Evolutionary conservation across 2,113 vertebrate species (phyloP).

Genomic region (Petrocephalus microphthalmus): DNA sequence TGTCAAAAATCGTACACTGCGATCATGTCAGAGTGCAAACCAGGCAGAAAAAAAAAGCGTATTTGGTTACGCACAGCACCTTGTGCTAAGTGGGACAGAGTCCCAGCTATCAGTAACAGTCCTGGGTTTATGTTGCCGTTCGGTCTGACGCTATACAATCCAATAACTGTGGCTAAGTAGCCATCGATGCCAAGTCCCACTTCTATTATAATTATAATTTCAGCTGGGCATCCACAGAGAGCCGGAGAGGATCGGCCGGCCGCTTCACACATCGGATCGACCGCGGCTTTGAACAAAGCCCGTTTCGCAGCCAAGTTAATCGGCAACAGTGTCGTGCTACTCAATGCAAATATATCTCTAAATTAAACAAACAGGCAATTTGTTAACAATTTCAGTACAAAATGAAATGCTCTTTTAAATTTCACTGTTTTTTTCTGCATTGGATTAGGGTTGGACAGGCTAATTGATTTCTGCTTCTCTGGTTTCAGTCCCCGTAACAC

Average conservation of each 20-base stretch:
- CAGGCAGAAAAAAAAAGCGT: background rate
- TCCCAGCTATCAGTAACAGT: background rate
- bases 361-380: constrained; percentile 51
- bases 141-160: background rate
- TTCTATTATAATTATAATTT: constrained; percentile 1
- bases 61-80: background rate
- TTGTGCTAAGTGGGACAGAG: background rate
- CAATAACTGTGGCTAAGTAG: constrained; percentile 5
- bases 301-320: background rate
- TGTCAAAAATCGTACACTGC: constrained; percentile 3
- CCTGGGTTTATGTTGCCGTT: background rate
- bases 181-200: background rate
- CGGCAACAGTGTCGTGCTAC: background rate
- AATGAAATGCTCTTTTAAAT: constrained; percentile 62
- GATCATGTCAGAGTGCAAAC: background rate
- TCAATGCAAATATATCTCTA: constrained; percentile 42
- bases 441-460: constrained; percentile 58
- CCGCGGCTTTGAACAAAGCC: background rate
- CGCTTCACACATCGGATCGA: background rate
- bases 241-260: background rate
- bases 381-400: constrained; percentile 58
- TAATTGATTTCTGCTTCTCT: constrained; percentile 66
- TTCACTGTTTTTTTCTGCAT: constrained; percentile 53
- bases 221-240: background rate
- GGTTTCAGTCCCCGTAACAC: constrained; percentile 68